phyloP scores from a whole-genome alignment of 2,888 invertebrate genomes.

The Drosophila siamana region DNA sequence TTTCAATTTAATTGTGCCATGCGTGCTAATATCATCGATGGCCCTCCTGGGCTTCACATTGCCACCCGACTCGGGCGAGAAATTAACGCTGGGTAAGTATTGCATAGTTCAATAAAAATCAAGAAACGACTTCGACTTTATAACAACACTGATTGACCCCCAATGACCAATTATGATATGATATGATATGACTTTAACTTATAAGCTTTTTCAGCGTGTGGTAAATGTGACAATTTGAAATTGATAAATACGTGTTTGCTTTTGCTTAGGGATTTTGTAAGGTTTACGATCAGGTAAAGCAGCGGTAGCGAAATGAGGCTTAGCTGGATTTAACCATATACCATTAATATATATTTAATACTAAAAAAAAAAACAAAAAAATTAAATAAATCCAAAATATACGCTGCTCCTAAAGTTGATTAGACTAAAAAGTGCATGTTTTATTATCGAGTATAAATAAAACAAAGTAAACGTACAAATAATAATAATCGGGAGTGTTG shows the following conservation, averaged over 20 bases:
- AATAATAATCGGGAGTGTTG: constrained; percentile 36
- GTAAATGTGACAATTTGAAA: constrained; percentile 18
- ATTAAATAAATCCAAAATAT: constrained; percentile 39
- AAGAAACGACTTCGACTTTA: constrained; percentile 2
- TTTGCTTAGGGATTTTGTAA: constrained; percentile 42
- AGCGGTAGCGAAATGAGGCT: constrained; percentile 85
- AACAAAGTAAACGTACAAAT: constrained; percentile 44
- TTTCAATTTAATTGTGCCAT: constrained; percentile 99
- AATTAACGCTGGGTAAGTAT: constrained; percentile 86
- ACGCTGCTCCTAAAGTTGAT: constrained; percentile 66
- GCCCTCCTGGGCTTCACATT: constrained; percentile 98
- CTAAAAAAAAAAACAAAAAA: constrained; percentile 30
- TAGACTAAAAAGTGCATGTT: constrained; percentile 68
- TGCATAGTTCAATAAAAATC: constrained; percentile 26
- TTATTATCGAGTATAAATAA: constrained; percentile 57
- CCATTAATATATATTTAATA: constrained; percentile 28
- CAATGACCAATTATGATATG: constrained; percentile 21
- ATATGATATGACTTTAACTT: constrained; percentile 42
- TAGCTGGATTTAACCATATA: constrained; percentile 79
- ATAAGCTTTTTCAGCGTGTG: constrained; percentile 61
- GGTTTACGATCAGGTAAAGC: constrained; percentile 58
- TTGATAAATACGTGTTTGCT: not conserved
- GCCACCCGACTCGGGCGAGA: constrained; percentile 92
- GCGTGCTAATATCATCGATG: constrained; percentile 99
- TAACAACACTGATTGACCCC: constrained; percentile 44